Evolutionary conservation across 2,888 invertebrate species (phyloP).

Genomic region (Andricus quercusramuli): DNA sequence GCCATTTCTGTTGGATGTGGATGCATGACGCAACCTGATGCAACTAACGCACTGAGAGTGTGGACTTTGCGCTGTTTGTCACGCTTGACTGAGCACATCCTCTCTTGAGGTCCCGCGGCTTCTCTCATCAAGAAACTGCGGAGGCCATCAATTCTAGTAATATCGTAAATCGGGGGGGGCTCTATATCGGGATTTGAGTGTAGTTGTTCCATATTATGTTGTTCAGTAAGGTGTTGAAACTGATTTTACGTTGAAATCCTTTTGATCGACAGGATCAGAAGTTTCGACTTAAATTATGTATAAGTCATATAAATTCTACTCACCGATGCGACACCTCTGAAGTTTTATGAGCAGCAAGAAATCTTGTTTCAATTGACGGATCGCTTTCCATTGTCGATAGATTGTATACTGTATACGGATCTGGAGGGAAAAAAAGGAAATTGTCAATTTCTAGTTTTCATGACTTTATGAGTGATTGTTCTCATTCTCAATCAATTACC

Average conservation of each 20-base stretch:
- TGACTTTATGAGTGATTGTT: slow-evolving; percentile 10
- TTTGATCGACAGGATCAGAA: not conserved
- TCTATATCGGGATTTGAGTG: no score
- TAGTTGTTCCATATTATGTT: no score
- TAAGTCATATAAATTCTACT: slow-evolving; percentile 5
- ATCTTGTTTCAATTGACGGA: slow-evolving; percentile 9
- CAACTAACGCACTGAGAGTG: no score
- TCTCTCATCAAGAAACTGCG: no score
- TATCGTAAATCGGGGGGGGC: no score
- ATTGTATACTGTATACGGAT: not conserved
- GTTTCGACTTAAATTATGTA: not conserved
- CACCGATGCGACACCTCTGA: not conserved
- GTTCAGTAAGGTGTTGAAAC: no score
- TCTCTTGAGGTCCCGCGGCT: no score
- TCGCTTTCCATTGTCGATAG: slow-evolving; percentile 9
- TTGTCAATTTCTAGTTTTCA: not conserved
- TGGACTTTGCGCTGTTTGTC: no score
- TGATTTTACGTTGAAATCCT: not conserved
- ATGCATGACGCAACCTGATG: no score
- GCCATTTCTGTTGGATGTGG: no score
- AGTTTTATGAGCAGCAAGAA: slow-evolving; percentile 18
- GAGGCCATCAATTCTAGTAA: no score
- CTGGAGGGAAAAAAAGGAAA: not conserved
- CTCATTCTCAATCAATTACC: not conserved
- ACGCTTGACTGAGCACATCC: no score